Conservation (phyloP, 2,113 vertebrate species). For the Manacus vitellinus region DNA sequence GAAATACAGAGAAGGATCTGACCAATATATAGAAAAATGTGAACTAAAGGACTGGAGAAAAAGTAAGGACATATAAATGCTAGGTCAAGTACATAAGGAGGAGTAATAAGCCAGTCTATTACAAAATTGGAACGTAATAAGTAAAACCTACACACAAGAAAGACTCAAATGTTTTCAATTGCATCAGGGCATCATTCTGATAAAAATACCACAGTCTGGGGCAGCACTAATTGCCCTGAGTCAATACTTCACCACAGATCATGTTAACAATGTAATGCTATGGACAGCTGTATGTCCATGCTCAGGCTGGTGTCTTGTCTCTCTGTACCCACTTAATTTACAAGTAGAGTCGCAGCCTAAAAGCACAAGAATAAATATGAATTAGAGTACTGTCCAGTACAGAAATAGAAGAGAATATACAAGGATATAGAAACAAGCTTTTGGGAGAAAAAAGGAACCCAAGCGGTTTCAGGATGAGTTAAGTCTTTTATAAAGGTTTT, state of each 20-base stretch:
- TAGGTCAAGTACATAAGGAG: neutral
- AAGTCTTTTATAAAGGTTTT: neutral
- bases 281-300: neutral
- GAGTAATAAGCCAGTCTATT: neutral
- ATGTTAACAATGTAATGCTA: neutral
- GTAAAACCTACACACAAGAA: neutral
- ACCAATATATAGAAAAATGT: neutral
- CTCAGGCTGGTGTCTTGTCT: neutral
- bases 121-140: neutral
- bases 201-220: neutral
- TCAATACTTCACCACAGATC: rapidly evolving
- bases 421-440: neutral
- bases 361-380: neutral
- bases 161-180: neutral
- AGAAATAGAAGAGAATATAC: neutral
- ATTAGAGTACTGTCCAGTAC: neutral
- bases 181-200: neutral
- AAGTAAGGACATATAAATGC: neutral
- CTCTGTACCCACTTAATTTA: neutral
- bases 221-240: neutral
- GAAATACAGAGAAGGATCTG: neutral
- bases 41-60: neutral
- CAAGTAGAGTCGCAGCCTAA: neutral
- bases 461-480: neutral
- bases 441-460: neutral